Conservation (phyloP, 2,797 vertebrate genomes). For the Cercopithecus diana region DNA sequence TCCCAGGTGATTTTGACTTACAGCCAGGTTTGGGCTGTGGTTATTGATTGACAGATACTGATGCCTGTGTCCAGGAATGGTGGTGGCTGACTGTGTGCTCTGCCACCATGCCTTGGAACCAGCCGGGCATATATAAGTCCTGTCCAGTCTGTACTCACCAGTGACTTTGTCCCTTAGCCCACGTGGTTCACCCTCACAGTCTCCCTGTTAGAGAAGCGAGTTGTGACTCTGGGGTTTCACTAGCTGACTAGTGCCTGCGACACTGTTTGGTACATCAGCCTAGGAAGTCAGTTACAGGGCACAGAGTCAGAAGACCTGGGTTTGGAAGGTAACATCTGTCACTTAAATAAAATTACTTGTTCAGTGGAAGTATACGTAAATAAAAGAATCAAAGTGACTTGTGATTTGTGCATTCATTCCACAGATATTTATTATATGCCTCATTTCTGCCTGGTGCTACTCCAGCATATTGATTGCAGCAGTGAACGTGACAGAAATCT, state of each 20-base stretch:
- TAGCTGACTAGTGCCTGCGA: not conserved
- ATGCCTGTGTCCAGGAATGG: not conserved
- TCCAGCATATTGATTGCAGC: not conserved
- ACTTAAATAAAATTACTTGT: conserved; percentile 1
- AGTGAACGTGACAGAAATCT: not conserved
- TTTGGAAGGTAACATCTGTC: conserved; percentile 5
- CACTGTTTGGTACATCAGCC: not conserved
- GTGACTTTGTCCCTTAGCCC: not conserved
- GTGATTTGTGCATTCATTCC: not conserved
- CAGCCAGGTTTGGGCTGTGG: not conserved
- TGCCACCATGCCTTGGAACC: not conserved
- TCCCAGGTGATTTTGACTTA: not conserved
- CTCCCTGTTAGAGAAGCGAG: not conserved
- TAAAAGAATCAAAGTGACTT: not conserved
- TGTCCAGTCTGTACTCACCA: not conserved
- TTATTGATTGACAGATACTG: not conserved
- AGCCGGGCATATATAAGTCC: not conserved
- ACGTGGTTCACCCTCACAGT: not conserved
- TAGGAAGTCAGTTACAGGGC: not conserved
- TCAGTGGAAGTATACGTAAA: not conserved
- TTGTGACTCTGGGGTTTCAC: not conserved
- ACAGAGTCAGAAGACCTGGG: not conserved
- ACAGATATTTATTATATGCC: not conserved
- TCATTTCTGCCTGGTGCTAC: not conserved
- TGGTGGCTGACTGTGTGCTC: not conserved